Evolutionary conservation across 2,113 vertebrate genomes (phyloP), one percentile per base, ranked within the genome.

Genomic region (Solea senegalensis): DNA sequence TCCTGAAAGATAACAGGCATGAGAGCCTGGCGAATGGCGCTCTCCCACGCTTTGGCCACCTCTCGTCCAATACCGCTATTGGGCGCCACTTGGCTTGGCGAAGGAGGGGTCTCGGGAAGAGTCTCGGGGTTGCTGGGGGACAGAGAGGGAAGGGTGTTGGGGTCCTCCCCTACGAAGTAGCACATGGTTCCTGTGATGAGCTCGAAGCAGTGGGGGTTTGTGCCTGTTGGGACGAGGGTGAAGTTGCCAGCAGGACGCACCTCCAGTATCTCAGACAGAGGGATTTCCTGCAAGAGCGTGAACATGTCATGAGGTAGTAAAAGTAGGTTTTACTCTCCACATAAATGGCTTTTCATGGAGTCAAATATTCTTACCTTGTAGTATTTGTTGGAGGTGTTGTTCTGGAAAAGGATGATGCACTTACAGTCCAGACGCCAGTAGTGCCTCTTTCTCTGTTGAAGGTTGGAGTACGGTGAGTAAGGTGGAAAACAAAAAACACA

Each of bases 371-470:
- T 65, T 89, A 95, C 96, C 95, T 96, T 96, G 87, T 97, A 96
- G 89, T 96, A 97, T 88, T 96, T 95, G 89, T 94, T 97, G 85
- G 95, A 93, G 43, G 94, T 96, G 90, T 96, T 94, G 78, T 96
- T 96, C 88, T 97, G 96, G 91, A 96, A 96, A 8, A 97, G 94
- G 21, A 94, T 96, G 88, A 96, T 92, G 84, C 96, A 97, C 82
- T 97, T 97, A 81, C 95, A 95, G 89, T 97, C 96, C 80, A 96
- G 89, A 34, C 95, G 94, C 96, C 96, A 97, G 59, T 95, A 97
- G 80, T 96, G 96, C 71, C 95, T 90, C 74, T 96, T 97, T 88
- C 96, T 95, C 96, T 97, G 91, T 86, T 44, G 65, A 58, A 16
- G 45, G 51, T 75, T 70, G 56, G 48, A 81, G 55, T 34, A 66